Base-by-base conservation (phyloP, 2,888 invertebrate genomes). In the Cotesia congregata region DNA sequence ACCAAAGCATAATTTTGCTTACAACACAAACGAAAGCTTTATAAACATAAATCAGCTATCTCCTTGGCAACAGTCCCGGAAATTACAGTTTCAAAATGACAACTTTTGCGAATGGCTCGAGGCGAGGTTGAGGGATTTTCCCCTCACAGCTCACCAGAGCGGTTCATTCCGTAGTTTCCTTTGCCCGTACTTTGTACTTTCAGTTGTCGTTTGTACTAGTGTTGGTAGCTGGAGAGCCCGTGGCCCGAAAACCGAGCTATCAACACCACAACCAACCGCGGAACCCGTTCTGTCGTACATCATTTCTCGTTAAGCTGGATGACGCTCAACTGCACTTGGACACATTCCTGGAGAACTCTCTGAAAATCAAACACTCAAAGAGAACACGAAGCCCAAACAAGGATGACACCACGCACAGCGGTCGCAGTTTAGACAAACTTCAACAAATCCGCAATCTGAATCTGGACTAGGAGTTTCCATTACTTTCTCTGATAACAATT, bases 51-150 rank as follows among this genome's bases (percentile, higher is more conserved):
- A 67, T 39, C 38, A n/a, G 5, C 12, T 67, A 67, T n/a, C 38
- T 12, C 39, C 9, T 76, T 41, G 71, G 70, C 72, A 71, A 78
- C 75, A 75, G 70, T 73, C 72, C 72, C 68, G 69, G 72, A 75
- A 72, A 72, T 78, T 75, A 75, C 75, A 72, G 75, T 74, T 78
- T 69, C 74, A 65, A 68, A 73, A 72, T 72, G 76, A 76, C 67
- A 60, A 67, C 67, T 65, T 70, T 76, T 72, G 67, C 67, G 76
- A 64, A 67, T 72, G 9, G 72, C 72, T 71, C 61, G 50, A 72
- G 76, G 70, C 70, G 9, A 30, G 30, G 60, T 17, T 38, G 30
- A 65, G 30, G 20, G 30, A 65, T 38, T 65, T 20, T 12, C 20
- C 50, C 12, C 65, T 30, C 30, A 30, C 30, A 30, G 65, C 38